These are phyloP conservation scores for Semotilus atromaculatus DNA, from an alignment of 2,797 vertebrate species.

Conservation along the genomic window DNA sequence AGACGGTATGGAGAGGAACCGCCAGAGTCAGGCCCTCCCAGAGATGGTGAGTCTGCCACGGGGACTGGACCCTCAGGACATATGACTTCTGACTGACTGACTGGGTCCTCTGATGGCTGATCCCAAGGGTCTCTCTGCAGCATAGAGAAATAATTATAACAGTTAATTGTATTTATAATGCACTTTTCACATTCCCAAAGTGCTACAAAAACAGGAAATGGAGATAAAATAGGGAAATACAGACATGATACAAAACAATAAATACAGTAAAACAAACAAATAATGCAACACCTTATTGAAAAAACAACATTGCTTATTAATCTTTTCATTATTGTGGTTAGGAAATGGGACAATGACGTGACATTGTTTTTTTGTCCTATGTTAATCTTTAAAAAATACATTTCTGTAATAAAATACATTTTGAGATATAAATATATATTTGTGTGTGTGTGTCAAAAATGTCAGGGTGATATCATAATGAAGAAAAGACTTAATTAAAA, in stretches of 20 bases:
- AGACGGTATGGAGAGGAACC: constrained; percentile 70
- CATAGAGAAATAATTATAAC: background rate
- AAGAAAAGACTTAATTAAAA: background rate
- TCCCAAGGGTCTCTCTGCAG: constrained; percentile 86
- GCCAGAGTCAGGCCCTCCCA: constrained; percentile 70
- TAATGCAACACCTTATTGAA: background rate
- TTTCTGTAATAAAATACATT: background rate
- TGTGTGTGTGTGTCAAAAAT: background rate
- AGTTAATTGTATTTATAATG: background rate
- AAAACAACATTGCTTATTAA: background rate
- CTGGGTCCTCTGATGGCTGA: constrained; percentile 72
- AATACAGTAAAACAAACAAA: background rate
- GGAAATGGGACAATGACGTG: background rate
- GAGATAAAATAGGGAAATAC: background rate
- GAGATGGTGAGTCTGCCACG: constrained; percentile 64
- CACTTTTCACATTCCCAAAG: background rate
- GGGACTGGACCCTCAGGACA: constrained; percentile 73
- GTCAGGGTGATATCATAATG: background rate
- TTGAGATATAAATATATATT: no score
- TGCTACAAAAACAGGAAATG: background rate
- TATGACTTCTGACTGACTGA: constrained; percentile 70
- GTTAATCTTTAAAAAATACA: background rate
- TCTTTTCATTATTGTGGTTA: background rate
- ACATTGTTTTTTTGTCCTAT: background rate
- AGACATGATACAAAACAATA: background rate